phyloP scores from a whole-genome alignment of 2,113 vertebrate species.

The Dunckerocampus dactyliophorus region DNA sequence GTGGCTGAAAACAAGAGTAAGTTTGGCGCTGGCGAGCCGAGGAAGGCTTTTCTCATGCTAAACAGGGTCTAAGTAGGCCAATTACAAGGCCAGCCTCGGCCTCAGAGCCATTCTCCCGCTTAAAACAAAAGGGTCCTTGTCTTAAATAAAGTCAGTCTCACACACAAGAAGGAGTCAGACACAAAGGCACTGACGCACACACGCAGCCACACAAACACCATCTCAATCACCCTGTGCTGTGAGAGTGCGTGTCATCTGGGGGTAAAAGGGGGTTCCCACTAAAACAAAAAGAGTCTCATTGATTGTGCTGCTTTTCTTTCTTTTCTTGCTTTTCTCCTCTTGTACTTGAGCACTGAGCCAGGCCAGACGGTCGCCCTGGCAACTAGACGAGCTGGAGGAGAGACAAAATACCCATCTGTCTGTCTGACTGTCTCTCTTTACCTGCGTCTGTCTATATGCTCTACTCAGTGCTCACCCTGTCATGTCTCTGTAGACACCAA shows the following conservation, averaged over 20 bases:
- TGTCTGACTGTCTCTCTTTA: slow-evolving; percentile 13
- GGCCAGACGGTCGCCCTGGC: slow-evolving; percentile 39
- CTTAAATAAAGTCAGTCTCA: slow-evolving; percentile 86
- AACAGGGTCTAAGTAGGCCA: slow-evolving; percentile 94
- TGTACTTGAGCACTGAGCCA: slow-evolving; percentile 43
- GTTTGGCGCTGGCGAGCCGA: slow-evolving; percentile 85
- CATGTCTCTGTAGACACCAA: background rate
- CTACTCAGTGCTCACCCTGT: background rate
- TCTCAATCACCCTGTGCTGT: slow-evolving; percentile 39
- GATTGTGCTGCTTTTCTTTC: slow-evolving; percentile 71
- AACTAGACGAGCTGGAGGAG: slow-evolving; percentile 42
- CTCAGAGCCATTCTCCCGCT: slow-evolving; percentile 72
- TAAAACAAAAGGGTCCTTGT: slow-evolving; percentile 94
- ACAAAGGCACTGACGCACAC: slow-evolving; percentile 47
- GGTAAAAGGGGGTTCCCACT: slow-evolving; percentile 69
- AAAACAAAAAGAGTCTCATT: slow-evolving; percentile 70
- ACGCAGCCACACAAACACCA: slow-evolving; percentile 33
- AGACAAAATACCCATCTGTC: slow-evolving; percentile 29
- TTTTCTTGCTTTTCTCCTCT: slow-evolving; percentile 26
- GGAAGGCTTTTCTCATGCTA: slow-evolving; percentile 95
- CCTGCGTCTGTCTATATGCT: slow-evolving; percentile 28
- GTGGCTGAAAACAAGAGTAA: slow-evolving; percentile 79
- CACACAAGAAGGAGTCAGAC: slow-evolving; percentile 56
- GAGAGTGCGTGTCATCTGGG: slow-evolving; percentile 33
- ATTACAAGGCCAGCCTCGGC: slow-evolving; percentile 88